Percentiles rank a stretch among this genome's conserved stretches.
Conservation (phyloP, 2,113 vertebrate genomes). For the Cyprinodon tularosa region DNA sequence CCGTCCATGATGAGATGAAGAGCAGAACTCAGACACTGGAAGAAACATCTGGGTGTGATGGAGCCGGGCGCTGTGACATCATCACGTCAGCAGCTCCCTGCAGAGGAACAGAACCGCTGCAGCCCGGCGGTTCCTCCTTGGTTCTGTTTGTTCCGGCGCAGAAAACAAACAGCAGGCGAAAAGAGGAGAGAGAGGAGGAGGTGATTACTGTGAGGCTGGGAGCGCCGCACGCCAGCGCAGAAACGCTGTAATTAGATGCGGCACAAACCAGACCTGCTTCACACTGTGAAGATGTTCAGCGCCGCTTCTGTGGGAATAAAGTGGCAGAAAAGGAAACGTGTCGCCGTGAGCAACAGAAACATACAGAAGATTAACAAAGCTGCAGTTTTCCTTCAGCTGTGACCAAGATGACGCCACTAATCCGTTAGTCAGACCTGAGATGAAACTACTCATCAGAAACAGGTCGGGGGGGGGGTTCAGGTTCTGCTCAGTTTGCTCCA, state of each 20-base stretch:
- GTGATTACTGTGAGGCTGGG: constrained; percentile 11
- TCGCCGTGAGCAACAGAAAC: too few species aligned
- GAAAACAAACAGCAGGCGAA: constrained; percentile 14
- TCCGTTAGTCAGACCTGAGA: too few species aligned
- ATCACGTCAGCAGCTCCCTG: too few species aligned
- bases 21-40: too few species aligned
- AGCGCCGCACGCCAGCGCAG: neutral
- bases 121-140: too few species aligned
- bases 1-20: too few species aligned
- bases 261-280: neutral
- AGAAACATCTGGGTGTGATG: too few species aligned
- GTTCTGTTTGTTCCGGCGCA: neutral
- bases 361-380: too few species aligned
- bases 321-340: neutral
- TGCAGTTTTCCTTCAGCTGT: too few species aligned
- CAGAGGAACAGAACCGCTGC: too few species aligned
- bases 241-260: neutral
- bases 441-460: neutral
- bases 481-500: neutral
- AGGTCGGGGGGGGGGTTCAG: neutral
- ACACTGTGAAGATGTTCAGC: neutral
- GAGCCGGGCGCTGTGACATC: too few species aligned
- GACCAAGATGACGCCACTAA: too few species aligned
- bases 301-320: neutral
- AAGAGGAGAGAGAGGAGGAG: constrained; percentile 12